Conservation (phyloP, 2,797 vertebrate species). For the Tangara arthus region DNA sequence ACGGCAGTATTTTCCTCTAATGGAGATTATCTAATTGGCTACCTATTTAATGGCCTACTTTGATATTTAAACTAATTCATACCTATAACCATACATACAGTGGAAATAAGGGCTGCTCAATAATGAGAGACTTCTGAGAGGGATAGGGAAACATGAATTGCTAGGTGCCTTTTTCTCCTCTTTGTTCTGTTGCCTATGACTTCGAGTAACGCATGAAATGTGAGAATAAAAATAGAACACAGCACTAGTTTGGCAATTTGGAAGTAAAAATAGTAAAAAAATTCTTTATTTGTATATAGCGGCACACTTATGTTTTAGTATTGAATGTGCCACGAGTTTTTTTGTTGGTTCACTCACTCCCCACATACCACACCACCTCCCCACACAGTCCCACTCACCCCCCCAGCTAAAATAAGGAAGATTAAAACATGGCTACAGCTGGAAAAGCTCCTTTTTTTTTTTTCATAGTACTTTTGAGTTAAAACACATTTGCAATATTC, state of each 20-base stretch:
- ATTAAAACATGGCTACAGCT: background rate
- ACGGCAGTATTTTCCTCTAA: background rate
- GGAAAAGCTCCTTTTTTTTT: background rate
- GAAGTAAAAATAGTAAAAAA: background rate
- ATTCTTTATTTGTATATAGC: background rate
- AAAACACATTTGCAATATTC: background rate
- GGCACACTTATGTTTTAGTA: background rate
- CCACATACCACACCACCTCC: fast-evolving
- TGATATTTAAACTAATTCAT: background rate
- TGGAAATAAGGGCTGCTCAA: background rate
- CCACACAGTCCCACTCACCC: background rate
- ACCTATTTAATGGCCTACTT: background rate
- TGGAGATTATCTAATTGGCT: background rate
- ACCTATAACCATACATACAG: background rate
- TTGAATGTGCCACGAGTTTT: background rate
- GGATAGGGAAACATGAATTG: background rate
- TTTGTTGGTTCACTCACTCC: background rate
- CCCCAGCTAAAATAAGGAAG: background rate
- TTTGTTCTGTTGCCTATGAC: background rate
- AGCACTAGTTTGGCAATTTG: background rate
- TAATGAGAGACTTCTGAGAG: background rate
- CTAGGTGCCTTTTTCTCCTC: background rate
- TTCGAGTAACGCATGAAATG: background rate
- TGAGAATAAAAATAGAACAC: background rate
- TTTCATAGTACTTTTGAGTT: background rate